Percentiles rank a stretch among this genome's conserved stretches.
Conservation (phyloP, 2,113 vertebrate species). For the Brachirus orientalis region DNA sequence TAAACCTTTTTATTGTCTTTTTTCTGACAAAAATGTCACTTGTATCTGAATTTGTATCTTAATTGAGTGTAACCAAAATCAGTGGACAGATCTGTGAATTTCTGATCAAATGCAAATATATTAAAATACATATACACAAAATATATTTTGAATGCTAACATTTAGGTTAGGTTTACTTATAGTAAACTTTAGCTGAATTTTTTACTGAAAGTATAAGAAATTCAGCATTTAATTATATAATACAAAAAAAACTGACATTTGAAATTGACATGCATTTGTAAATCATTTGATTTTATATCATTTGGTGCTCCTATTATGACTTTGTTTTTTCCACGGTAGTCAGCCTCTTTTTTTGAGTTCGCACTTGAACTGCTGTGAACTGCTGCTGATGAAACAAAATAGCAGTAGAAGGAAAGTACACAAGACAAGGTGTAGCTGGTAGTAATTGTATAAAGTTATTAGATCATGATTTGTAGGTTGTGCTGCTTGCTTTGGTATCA, state of each 20-base stretch:
- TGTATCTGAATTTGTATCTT: background rate
- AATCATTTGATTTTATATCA: background rate
- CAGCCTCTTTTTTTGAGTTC: conserved; percentile 4
- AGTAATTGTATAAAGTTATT: background rate
- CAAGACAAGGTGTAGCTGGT: background rate
- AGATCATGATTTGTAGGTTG: conserved; percentile 1
- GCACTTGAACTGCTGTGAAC: too few relatives aligned
- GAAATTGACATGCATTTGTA: background rate
- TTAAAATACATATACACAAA: background rate
- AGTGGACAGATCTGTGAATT: too few relatives aligned
- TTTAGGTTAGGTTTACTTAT: background rate
- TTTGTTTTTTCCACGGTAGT: conserved; percentile 1
- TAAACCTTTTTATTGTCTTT: background rate
- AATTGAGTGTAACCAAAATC: too few relatives aligned
- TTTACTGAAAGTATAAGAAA: too few relatives aligned
- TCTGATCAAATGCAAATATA: too few relatives aligned
- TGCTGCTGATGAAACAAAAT: conserved; percentile 21
- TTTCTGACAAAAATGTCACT: too few relatives aligned
- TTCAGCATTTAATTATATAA: too few relatives aligned
- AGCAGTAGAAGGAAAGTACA: conserved; percentile 11
- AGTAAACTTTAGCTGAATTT: background rate
- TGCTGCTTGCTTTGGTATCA: conserved; percentile 20
- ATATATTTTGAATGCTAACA: too few relatives aligned
- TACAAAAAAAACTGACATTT: background rate
- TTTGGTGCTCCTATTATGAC: conserved; percentile 6